These are phyloP conservation scores for Heliconius ethilla DNA, from an alignment of 2,888 invertebrate genomes.

Conservation along the genomic window DNA sequence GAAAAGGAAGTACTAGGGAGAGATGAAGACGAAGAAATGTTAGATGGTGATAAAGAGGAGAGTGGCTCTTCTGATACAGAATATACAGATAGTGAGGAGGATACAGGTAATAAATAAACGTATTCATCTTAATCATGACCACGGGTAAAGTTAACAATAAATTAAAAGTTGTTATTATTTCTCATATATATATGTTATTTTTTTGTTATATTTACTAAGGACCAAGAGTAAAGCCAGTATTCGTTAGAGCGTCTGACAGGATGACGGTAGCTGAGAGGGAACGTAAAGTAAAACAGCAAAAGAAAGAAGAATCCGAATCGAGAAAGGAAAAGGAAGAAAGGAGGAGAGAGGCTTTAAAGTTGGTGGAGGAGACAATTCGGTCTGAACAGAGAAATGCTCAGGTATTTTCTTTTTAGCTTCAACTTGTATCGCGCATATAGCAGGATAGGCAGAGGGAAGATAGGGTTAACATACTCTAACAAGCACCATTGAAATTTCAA, in stretches of 20 bases:
- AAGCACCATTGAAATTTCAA: too few species aligned
- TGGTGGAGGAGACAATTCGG: conserved; percentile 94
- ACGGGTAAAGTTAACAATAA: too few species aligned
- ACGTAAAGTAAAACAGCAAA: conserved; percentile 91
- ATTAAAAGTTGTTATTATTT: not conserved
- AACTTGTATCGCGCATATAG: too few species aligned
- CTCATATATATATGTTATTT: not conserved
- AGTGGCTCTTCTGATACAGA: conserved; percentile 92
- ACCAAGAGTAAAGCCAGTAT: conserved; percentile 96
- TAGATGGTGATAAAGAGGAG: conserved; percentile 84
- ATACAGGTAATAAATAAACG: conserved; percentile 81
- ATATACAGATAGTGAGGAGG: conserved; percentile 94
- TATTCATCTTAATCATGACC: too few species aligned
- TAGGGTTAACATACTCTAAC: too few species aligned
- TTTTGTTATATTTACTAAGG: conserved; percentile 69
- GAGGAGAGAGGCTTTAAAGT: conserved; percentile 91
- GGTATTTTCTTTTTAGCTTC: conserved; percentile 52
- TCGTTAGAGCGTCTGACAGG: conserved; percentile 95
- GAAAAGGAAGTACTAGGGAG: conserved; percentile 88
- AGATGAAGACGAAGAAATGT: conserved; percentile 86
- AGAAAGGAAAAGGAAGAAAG: conserved; percentile 94
- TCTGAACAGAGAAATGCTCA: conserved; percentile 88
- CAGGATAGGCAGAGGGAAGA: too few species aligned
- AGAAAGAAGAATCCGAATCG: conserved; percentile 91
- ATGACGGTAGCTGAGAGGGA: conserved; percentile 98